These are phyloP conservation scores for Aptenodytes patagonicus DNA, from an alignment of 2,113 vertebrate species.

Conservation along the genomic window DNA sequence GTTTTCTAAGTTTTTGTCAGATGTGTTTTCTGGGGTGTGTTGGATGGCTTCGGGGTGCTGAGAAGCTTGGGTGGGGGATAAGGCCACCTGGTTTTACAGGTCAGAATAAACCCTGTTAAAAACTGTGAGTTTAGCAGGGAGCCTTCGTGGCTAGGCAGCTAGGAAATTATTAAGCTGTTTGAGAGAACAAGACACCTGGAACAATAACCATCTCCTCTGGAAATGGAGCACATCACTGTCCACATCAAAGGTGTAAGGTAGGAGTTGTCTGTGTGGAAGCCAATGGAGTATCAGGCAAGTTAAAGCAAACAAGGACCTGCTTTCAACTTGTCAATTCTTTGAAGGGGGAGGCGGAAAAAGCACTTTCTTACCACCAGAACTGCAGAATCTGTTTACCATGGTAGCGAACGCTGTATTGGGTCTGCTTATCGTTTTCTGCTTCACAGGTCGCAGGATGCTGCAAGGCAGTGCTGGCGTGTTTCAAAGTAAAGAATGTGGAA, in stretches of 20 bases:
- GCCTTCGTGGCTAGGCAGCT: not conserved
- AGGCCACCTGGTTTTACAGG: not conserved
- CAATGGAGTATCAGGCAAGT: not conserved
- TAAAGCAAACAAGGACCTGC: not conserved
- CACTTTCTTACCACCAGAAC: not conserved
- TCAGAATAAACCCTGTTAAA: not conserved
- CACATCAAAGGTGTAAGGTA: not conserved
- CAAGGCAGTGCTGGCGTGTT: rapidly evolving
- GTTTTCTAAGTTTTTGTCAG: not conserved
- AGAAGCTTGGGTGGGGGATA: not conserved
- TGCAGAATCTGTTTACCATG: rapidly evolving
- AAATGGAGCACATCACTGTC: rapidly evolving
- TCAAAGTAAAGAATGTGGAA: rapidly evolving
- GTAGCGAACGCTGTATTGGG: rapidly evolving
- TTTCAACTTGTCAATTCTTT: not conserved
- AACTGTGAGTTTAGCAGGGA: not conserved
- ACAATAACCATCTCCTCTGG: not conserved
- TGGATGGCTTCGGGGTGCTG: not conserved
- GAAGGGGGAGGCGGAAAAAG: rapidly evolving
- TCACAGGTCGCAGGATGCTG: not conserved
- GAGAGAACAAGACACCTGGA: not conserved
- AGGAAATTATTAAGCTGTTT: not conserved
- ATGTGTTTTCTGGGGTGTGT: not conserved
- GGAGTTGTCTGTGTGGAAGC: not conserved
- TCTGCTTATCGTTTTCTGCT: not conserved